Evolutionary conservation across 1,140 invertebrate genomes (phyloP).

Genomic region (Drosophila repleta): DNA sequence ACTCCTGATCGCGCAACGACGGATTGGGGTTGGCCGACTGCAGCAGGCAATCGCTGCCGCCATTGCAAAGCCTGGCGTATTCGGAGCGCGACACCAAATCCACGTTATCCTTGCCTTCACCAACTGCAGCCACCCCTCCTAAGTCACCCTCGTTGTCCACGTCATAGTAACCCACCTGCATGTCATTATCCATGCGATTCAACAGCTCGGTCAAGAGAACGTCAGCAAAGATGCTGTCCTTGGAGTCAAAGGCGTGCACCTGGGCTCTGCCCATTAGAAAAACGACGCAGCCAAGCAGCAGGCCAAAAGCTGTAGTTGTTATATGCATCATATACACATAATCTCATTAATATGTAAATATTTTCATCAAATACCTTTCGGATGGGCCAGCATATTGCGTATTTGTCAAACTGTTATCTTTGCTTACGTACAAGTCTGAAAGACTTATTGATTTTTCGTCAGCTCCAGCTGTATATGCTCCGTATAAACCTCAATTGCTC

Average conservation of each 20-base stretch:
- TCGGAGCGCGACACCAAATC: slow-evolving; percentile 85
- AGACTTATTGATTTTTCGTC: slow-evolving; percentile 67
- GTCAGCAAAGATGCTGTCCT: slow-evolving; percentile 85
- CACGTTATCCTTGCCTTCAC: slow-evolving; percentile 77
- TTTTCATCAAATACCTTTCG: slow-evolving; percentile 31
- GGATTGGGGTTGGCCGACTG: slow-evolving; percentile 85
- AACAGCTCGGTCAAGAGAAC: slow-evolving; percentile 88
- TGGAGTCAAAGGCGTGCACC: slow-evolving; percentile 56
- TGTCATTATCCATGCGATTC: slow-evolving; percentile 88
- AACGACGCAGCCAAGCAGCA: slow-evolving; percentile 38
- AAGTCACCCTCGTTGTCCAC: slow-evolving; percentile 83
- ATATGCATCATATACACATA: background rate
- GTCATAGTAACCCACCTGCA: slow-evolving; percentile 87
- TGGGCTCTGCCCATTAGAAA: slow-evolving; percentile 29
- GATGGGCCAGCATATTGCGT: slow-evolving; percentile 62
- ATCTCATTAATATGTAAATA: background rate
- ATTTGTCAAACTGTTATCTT: slow-evolving; percentile 37
- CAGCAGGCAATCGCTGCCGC: slow-evolving; percentile 61
- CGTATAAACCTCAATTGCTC: slow-evolving; percentile 41
- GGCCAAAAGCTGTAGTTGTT: slow-evolving; percentile 28
- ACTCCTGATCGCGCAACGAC: slow-evolving; percentile 94
- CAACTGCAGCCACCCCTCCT: slow-evolving; percentile 5
- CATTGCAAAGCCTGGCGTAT: slow-evolving; percentile 84
- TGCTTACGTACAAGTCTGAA: slow-evolving; percentile 43
- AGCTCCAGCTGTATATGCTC: slow-evolving; percentile 40